phyloP scores from a whole-genome alignment of 2,113 vertebrate genomes.

The Tauraco erythrolophus region DNA sequence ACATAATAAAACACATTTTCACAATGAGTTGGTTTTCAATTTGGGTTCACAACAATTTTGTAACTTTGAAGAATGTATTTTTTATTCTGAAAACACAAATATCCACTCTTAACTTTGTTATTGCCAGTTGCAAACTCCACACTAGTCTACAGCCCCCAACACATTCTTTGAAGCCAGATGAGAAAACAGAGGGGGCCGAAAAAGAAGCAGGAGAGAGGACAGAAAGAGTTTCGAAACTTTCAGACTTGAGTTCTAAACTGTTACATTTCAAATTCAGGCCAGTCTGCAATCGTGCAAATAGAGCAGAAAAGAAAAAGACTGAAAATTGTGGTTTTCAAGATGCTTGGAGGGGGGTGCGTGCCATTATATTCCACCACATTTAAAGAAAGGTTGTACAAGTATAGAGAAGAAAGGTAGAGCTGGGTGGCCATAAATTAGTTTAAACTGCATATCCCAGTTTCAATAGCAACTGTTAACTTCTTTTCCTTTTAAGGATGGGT shows the following conservation, averaged over 20 bases:
- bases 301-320: neutral
- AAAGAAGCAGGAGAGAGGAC: neutral
- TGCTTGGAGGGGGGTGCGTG: rapidly evolving
- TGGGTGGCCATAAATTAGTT: neutral
- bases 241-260: neutral
- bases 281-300: neutral
- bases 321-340: neutral
- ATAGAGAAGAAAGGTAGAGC: neutral
- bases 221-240: neutral
- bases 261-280: neutral
- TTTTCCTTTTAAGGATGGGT: neutral
- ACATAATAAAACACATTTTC: neutral
- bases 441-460: neutral
- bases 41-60: neutral
- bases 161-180: neutral
- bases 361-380: neutral
- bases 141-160: neutral
- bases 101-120: neutral
- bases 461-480: neutral
- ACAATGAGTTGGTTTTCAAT: neutral
- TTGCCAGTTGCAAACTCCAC: neutral
- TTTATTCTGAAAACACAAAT: neutral
- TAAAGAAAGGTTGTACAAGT: neutral
- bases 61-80: neutral
- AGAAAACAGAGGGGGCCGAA: neutral